Percentiles rank a stretch among this genome's conserved stretches.
phyloP scores from a whole-genome alignment of 2,113 vertebrate genomes.

The Mustelus asterias region DNA sequence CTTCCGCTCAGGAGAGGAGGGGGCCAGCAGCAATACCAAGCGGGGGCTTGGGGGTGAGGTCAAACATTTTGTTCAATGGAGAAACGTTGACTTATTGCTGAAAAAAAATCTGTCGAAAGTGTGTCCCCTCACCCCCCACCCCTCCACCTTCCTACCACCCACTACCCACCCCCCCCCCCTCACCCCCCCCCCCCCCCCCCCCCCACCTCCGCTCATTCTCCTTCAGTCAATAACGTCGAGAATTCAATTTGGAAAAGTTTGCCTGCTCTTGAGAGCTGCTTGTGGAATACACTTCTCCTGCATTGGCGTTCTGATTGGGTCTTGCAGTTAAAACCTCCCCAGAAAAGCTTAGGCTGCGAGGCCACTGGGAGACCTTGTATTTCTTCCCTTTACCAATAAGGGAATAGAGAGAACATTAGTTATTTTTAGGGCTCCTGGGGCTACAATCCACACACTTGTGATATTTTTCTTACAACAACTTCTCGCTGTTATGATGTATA shows the following conservation, averaged over 20 bases:
- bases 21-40: slow-evolving; percentile 23
- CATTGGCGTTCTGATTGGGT: not conserved
- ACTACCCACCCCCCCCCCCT: too few relatives aligned
- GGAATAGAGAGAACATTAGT: slow-evolving; percentile 16
- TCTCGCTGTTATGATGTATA: slow-evolving; percentile 9
- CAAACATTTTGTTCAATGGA: not conserved
- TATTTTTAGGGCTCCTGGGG: slow-evolving; percentile 22
- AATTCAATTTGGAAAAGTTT: not conserved
- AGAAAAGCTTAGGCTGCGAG: slow-evolving; percentile 6
- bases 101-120: not conserved
- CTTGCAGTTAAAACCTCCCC: not conserved
- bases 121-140: too few relatives aligned
- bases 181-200: too few relatives aligned
- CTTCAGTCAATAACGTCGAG: not conserved
- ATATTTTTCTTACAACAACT: slow-evolving; percentile 28
- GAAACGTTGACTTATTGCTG: not conserved
- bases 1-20: slow-evolving; percentile 18
- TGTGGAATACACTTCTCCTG: not conserved
- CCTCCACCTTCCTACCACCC: too few relatives aligned
- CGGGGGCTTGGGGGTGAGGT: slow-evolving; percentile 19
- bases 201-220: not conserved
- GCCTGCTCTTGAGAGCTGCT: not conserved
- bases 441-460: slow-evolving; percentile 7
- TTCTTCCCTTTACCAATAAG: slow-evolving; percentile 7
- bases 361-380: not conserved